phyloP scores from a whole-genome alignment of 2,113 vertebrate species.

The Dasyornis broadbenti region DNA sequence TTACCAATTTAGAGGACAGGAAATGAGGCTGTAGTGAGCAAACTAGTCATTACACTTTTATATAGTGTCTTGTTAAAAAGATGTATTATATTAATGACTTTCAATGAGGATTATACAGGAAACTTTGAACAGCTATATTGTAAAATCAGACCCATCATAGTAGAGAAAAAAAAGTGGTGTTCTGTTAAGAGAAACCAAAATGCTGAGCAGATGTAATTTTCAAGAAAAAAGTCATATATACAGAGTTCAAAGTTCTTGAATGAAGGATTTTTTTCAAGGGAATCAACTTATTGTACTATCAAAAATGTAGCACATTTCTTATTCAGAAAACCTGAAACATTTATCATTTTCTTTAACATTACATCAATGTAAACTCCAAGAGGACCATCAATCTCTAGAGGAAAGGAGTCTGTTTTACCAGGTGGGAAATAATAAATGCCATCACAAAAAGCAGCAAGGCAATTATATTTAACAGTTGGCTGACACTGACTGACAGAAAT shows the following conservation, averaged over 20 bases:
- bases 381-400: neutral
- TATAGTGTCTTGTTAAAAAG: neutral
- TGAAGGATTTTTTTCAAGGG: neutral
- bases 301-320: neutral
- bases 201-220: neutral
- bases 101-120: neutral
- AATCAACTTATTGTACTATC: neutral
- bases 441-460: neutral
- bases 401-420: neutral
- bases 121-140: neutral
- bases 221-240: neutral
- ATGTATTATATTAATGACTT: neutral
- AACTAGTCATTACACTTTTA: neutral
- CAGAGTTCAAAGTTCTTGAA: neutral
- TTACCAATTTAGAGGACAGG: neutral
- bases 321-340: neutral
- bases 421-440: conserved; percentile 12
- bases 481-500: conserved; percentile 10
- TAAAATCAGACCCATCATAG: neutral
- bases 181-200: neutral
- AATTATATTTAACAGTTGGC: neutral
- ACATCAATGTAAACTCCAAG: neutral
- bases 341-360: neutral
- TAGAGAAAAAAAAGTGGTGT: neutral
- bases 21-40: neutral